phyloP scores from a whole-genome alignment of 2,797 vertebrate species.

The Silurus aristotelis region DNA sequence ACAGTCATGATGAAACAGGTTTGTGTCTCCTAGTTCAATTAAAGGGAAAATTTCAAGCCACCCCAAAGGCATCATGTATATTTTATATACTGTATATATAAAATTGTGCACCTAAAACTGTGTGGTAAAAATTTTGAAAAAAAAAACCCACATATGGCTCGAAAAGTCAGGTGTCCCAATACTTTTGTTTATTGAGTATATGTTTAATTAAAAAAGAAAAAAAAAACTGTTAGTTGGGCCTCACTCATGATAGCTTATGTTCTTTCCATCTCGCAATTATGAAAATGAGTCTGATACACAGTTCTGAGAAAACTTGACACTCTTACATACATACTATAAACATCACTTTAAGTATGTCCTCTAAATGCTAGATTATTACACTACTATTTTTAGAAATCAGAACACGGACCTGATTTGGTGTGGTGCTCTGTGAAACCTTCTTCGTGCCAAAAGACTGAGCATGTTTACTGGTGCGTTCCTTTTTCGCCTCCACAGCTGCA shows the following conservation, averaged over 20 bases:
- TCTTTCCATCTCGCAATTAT: background rate
- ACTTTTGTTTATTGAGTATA: no score
- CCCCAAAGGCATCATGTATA: no score
- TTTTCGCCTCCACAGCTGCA: conserved; percentile 85
- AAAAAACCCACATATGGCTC: no score
- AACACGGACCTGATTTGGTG: conserved; percentile 71
- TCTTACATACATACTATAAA: background rate
- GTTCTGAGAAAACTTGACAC: background rate
- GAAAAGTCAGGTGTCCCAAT: no score
- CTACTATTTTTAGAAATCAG: background rate
- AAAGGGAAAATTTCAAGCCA: no score
- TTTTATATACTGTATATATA: no score
- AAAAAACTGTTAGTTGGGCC: background rate
- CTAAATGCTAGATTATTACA: background rate
- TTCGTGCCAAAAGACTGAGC: conserved; percentile 91
- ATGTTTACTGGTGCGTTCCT: conserved; percentile 88
- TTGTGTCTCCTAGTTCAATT: no score
- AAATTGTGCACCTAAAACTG: no score
- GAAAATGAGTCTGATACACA: background rate
- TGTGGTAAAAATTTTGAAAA: no score
- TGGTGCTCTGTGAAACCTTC: conserved; percentile 70
- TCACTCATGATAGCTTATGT: background rate
- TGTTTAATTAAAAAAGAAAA: no score
- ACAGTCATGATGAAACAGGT: no score
- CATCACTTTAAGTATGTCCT: background rate